phyloP scores from a whole-genome alignment of 2,888 invertebrate species.

The Drymonia ruficornis region DNA sequence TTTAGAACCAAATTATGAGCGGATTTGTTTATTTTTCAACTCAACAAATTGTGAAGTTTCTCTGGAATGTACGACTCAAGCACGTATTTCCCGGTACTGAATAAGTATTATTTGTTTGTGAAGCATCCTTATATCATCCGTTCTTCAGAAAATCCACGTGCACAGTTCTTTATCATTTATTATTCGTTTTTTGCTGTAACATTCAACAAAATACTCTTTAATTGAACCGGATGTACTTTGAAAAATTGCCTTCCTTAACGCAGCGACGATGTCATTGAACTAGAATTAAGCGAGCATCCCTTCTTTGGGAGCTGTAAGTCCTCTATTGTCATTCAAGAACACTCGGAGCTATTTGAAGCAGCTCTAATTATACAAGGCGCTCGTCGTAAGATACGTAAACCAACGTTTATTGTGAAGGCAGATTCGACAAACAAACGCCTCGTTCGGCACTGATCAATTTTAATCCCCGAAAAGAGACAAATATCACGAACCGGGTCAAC shows the following conservation, averaged over 20 bases:
- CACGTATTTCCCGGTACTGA: slow-evolving; percentile 22
- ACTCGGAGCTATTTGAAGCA: slow-evolving; percentile 69
- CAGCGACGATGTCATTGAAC: slow-evolving; percentile 69
- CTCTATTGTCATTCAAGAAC: slow-evolving; percentile 76
- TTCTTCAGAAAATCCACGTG: slow-evolving; percentile 48
- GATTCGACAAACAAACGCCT: slow-evolving; percentile 74
- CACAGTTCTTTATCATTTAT: slow-evolving; percentile 39
- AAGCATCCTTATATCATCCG: slow-evolving; percentile 28
- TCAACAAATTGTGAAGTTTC: background rate
- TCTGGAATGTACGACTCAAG: slow-evolving; percentile 13
- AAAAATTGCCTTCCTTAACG: slow-evolving; percentile 62
- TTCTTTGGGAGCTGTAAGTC: slow-evolving; percentile 62
- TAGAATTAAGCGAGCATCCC: slow-evolving; percentile 64
- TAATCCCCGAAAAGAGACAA: slow-evolving; percentile 81
- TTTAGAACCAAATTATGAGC: slow-evolving; percentile 38
- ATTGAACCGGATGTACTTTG: slow-evolving; percentile 70
- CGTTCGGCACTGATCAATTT: slow-evolving; percentile 73
- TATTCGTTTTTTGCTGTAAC: slow-evolving; percentile 45
- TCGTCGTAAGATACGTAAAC: slow-evolving; percentile 54
- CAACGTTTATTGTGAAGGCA: slow-evolving; percentile 74
- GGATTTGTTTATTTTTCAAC: background rate
- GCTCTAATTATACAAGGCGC: slow-evolving; percentile 75
- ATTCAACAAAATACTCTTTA: slow-evolving; percentile 52
- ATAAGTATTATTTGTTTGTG: slow-evolving; percentile 25
- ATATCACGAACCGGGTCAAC: slow-evolving; percentile 83